phyloP scores from a whole-genome alignment of 2,888 invertebrate species.

The Noctua fimbriata region DNA sequence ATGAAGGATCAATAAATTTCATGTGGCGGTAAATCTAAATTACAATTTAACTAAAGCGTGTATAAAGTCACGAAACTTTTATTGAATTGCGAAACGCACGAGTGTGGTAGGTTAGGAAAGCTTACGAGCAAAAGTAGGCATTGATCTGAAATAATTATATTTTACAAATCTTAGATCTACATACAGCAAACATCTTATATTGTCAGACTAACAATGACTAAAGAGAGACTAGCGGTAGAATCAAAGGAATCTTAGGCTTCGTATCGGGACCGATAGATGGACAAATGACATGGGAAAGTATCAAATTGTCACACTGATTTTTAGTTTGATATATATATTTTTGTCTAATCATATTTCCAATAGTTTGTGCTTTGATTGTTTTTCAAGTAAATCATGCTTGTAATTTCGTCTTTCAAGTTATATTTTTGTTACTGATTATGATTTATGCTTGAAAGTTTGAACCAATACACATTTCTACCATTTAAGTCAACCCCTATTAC shows the following conservation, averaged over 20 bases:
- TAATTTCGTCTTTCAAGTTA: too few relatives aligned
- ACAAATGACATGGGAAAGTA: neutral
- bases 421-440: neutral
- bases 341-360: too few relatives aligned
- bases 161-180: neutral
- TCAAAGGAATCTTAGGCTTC: neutral
- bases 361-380: too few relatives aligned
- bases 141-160: neutral
- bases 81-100: slow-evolving; percentile 26
- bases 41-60: slow-evolving; percentile 21
- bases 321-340: too few relatives aligned
- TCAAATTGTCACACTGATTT: too few relatives aligned
- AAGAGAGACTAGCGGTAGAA: neutral
- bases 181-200: neutral
- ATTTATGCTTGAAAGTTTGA: neutral
- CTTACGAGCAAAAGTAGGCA: neutral
- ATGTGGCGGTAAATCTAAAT: slow-evolving; percentile 15
- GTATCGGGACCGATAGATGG: neutral
- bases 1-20: slow-evolving; percentile 14
- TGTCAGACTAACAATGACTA: neutral
- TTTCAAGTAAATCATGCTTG: too few relatives aligned
- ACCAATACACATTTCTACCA: slow-evolving; percentile 10
- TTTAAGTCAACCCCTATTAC: neutral
- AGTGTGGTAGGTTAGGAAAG: slow-evolving; percentile 11
- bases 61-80: slow-evolving; percentile 35